A percentile compares a stretch with the other conserved stretches of the same genome.
phyloP scores from a whole-genome alignment of 2,888 invertebrate species.

The Sesamia inferens region DNA sequence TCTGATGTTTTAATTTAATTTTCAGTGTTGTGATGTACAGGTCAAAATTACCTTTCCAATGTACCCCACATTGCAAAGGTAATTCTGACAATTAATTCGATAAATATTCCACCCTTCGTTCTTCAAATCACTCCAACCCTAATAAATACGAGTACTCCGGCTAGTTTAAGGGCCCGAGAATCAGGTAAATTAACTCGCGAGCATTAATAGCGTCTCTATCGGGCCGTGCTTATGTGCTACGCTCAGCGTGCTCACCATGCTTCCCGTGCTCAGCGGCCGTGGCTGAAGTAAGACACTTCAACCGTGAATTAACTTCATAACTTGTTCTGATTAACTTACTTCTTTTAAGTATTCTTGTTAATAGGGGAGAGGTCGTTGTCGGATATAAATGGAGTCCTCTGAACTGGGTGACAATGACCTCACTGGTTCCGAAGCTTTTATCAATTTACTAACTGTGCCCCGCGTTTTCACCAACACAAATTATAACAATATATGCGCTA shows the following conservation, averaged over 20 bases:
- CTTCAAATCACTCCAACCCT: not conserved
- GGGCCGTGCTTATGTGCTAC: conserved; percentile 17
- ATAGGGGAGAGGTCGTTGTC: conserved; percentile 13
- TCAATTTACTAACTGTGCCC: not conserved
- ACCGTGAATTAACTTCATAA: conserved; percentile 48
- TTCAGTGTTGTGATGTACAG: not conserved
- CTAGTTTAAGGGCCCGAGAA: conserved; percentile 18
- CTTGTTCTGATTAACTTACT: conserved; percentile 46
- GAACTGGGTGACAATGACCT: not conserved
- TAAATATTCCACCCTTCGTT: not conserved
- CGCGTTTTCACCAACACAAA: not conserved
- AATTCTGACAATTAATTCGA: not conserved
- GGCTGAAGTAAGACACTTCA: conserved; percentile 33
- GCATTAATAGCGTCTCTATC: conserved; percentile 51
- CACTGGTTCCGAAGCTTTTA: not conserved
- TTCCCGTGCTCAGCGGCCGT: conserved; percentile 37
- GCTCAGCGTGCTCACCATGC: conserved; percentile 20
- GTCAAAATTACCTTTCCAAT: no score
- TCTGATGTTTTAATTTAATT: not conserved
- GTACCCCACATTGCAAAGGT: not conserved
- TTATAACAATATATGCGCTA: no score
- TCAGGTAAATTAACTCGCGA: conserved; percentile 56
- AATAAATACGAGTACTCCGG: not conserved
- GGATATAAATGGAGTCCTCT: not conserved
- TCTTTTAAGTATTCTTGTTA: conserved; percentile 27